A percentile compares a stretch with the other conserved stretches of the same genome.
phyloP scores from a whole-genome alignment of 2,797 vertebrate species.

The Malacoraja senta region DNA sequence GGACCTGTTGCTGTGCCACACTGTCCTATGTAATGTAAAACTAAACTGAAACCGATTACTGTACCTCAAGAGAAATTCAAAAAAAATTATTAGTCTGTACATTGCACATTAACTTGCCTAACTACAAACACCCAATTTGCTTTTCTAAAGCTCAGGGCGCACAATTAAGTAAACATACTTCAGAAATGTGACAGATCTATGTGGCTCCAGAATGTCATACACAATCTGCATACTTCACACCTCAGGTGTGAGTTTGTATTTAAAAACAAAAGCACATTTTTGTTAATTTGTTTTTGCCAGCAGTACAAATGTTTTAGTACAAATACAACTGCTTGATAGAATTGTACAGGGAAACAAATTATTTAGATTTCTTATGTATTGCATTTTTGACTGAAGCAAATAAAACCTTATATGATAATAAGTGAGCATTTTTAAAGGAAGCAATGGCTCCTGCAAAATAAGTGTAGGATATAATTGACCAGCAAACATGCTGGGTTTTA shows the following conservation, averaged over 20 bases:
- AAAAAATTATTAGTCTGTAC: neutral
- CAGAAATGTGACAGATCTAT: neutral
- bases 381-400: neutral
- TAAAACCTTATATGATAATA: neutral
- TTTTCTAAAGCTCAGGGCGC: neutral
- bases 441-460: neutral
- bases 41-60: neutral
- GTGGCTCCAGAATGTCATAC: neutral
- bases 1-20: no score
- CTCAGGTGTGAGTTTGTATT: neutral
- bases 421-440: neutral
- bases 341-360: neutral
- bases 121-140: neutral
- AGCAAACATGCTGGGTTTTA: neutral
- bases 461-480: neutral
- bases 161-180: neutral
- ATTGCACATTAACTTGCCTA: neutral
- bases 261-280: neutral
- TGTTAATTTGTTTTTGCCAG: neutral
- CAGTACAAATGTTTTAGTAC: neutral
- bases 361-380: neutral
- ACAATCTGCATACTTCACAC: neutral
- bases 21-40: neutral
- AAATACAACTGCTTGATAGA: neutral
- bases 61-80: neutral